phyloP scores from a whole-genome alignment of 2,888 invertebrate genomes.

The Lasioglossum villosulum region DNA sequence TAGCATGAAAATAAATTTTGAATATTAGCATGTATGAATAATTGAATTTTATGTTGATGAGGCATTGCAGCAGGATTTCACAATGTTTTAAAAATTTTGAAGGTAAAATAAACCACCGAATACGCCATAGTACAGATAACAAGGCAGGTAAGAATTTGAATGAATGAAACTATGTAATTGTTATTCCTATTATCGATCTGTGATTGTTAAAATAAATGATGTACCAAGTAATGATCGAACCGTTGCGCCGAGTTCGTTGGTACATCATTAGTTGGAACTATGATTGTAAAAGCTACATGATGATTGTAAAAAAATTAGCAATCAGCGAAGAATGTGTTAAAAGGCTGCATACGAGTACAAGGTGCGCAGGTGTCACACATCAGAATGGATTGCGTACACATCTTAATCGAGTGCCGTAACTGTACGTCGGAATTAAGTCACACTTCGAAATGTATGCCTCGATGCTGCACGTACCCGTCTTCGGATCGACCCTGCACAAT shows the following conservation, averaged over 20 bases:
- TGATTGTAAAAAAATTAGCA: not conserved
- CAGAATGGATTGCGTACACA: not conserved
- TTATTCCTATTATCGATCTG: too few species aligned
- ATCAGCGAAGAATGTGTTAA: not conserved
- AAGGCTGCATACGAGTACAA: not conserved
- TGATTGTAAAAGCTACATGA: too few species aligned
- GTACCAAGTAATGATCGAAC: too few species aligned
- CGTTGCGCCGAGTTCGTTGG: too few species aligned
- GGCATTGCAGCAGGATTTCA: not conserved
- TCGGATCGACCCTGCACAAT: conserved; percentile 50
- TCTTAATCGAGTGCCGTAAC: conserved; percentile 38
- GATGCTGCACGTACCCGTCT: conserved; percentile 11
- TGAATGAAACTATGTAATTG: too few species aligned
- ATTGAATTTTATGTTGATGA: not conserved
- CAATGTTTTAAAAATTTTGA: not conserved
- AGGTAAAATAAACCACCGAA: not conserved
- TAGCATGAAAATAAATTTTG: not conserved
- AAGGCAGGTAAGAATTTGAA: not conserved
- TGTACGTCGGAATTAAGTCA: conserved; percentile 28
- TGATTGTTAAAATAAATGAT: too few species aligned
- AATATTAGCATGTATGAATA: not conserved
- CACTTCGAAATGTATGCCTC: conserved; percentile 28
- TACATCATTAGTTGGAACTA: too few species aligned
- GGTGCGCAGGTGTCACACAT: not conserved
- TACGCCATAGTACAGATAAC: not conserved